Percentiles rank a stretch among this genome's conserved stretches.
Conservation (phyloP, 2,113 vertebrate genomes). For the Psammodynastes pulverulentus region DNA sequence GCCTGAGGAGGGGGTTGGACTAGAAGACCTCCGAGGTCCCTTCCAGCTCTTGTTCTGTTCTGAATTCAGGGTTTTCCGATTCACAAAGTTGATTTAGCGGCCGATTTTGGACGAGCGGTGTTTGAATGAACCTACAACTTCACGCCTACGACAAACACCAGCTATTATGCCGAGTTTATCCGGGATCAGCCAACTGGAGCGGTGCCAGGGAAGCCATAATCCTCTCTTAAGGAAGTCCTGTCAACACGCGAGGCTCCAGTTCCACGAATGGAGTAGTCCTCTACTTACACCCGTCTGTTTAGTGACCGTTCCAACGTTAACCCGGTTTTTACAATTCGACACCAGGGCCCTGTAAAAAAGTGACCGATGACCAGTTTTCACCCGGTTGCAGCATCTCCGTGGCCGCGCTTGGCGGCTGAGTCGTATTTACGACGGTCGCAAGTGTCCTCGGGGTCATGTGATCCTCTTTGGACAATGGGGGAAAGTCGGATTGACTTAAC, state of each 20-base stretch:
- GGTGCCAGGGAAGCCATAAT: background rate
- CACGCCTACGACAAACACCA: background rate
- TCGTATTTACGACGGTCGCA: no score
- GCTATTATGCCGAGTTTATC: background rate
- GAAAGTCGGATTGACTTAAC: no score
- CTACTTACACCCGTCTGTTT: background rate
- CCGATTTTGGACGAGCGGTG: background rate
- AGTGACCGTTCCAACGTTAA: background rate
- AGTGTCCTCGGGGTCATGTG: no score
- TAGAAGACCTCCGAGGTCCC: background rate
- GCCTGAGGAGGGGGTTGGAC: background rate
- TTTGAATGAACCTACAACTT: background rate
- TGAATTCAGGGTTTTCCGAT: background rate
- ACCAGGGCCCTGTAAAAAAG: background rate
- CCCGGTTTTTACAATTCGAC: no score
- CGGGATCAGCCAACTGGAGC: background rate
- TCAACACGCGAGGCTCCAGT: accelerated
- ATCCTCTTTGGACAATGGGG: no score
- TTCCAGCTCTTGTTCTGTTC: background rate
- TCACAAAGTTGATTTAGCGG: background rate
- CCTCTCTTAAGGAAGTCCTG: background rate
- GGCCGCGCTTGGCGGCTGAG: no score
- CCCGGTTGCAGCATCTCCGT: no score
- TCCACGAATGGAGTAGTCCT: background rate
- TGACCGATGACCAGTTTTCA: background rate